A percentile compares a stretch with the other conserved stretches of the same genome.
phyloP scores from a whole-genome alignment of 2,797 vertebrate species.

The Petrocephalus sullivani region DNA sequence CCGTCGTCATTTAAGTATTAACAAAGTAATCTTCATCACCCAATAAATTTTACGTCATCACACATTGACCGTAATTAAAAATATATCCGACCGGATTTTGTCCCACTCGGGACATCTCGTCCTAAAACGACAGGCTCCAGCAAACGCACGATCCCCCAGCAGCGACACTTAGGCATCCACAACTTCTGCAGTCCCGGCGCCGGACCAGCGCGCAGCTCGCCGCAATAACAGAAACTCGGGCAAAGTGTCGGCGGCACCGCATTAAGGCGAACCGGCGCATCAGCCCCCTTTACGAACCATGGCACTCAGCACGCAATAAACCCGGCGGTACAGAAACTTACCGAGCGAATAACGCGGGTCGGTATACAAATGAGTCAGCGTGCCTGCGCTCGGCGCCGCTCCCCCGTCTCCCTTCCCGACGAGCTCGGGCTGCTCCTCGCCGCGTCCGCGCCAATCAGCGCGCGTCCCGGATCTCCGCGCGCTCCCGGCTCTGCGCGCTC shows the following conservation, averaged over 20 bases:
- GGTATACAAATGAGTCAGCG: conserved; percentile 23
- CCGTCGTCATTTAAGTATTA: not conserved
- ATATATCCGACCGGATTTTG: not conserved
- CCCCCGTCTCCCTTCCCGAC: not conserved
- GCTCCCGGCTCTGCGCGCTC: conserved; percentile 38
- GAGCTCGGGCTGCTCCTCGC: not conserved
- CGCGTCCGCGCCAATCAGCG: not conserved
- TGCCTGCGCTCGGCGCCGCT: not conserved
- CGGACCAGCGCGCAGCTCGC: conserved; percentile 9
- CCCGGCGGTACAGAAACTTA: conserved; percentile 9
- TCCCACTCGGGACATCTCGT: not conserved
- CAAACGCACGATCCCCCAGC: not conserved
- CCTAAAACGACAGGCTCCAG: not conserved
- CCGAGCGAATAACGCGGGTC: conserved; percentile 21
- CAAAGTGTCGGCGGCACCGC: not conserved
- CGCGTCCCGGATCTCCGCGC: no score
- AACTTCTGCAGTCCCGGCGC: conserved; percentile 49
- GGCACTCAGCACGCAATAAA: not conserved
- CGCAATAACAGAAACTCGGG: not conserved
- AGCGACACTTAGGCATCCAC: not conserved
- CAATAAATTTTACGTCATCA: not conserved
- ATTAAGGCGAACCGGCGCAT: not conserved
- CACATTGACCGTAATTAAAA: not conserved
- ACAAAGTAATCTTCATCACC: not conserved
- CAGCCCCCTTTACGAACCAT: not conserved